Conservation (phyloP, 2,797 vertebrate species). For the Enteromius unitaeniatus region DNA sequence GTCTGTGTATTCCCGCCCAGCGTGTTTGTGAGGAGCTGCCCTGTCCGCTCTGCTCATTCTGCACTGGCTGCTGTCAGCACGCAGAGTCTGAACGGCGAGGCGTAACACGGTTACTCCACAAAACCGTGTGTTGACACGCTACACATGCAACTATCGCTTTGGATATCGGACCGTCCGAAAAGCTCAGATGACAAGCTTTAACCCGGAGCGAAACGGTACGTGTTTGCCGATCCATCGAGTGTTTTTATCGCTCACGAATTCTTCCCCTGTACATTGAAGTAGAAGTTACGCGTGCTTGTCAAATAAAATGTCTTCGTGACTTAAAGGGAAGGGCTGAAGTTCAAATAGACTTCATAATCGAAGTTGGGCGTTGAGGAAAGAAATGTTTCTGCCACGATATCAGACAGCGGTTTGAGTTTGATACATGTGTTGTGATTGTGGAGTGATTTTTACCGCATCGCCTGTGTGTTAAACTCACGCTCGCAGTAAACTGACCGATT, state of each 20-base stretch:
- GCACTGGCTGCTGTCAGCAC: constrained; percentile 55
- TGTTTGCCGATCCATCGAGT: constrained; percentile 26
- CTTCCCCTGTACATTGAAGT: constrained; percentile 6
- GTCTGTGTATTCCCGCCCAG: constrained; percentile 62
- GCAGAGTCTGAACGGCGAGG: constrained; percentile 37
- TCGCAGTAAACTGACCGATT: constrained; percentile 15
- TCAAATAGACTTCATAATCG: neutral
- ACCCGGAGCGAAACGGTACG: constrained; percentile 52
- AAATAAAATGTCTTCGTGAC: constrained; percentile 18
- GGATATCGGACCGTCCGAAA: constrained; percentile 52
- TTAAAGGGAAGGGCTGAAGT: constrained; percentile 8
- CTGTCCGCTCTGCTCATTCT: constrained; percentile 48
- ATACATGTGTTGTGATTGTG: neutral
- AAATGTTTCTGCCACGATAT: neutral
- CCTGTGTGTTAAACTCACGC: constrained; percentile 22
- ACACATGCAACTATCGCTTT: constrained; percentile 41
- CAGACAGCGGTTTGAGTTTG: constrained; percentile 24
- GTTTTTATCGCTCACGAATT: constrained; percentile 19
- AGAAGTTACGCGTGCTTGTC: constrained; percentile 34
- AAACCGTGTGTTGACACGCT: constrained; percentile 51
- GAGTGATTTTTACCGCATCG: constrained; percentile 24
- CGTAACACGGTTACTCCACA: constrained; percentile 35
- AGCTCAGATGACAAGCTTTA: constrained; percentile 17
- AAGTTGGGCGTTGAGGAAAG: neutral
- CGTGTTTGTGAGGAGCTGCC: constrained; percentile 58